phyloP scores from a whole-genome alignment of 2,113 vertebrate genomes.

The Hypomesus transpacificus region DNA sequence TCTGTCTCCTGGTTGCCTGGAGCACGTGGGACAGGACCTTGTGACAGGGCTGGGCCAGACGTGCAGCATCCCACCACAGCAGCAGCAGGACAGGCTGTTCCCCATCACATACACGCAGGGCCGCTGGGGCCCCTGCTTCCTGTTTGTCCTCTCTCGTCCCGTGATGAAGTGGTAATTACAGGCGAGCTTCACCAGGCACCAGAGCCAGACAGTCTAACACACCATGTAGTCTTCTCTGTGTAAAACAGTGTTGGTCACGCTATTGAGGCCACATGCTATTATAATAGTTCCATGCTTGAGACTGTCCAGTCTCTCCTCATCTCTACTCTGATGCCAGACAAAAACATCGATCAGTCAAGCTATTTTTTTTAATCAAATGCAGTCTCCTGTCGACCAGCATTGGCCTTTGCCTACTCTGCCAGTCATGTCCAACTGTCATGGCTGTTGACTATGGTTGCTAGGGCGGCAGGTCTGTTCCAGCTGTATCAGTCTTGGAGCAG shows the following conservation, averaged over 20 bases:
- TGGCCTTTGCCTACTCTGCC: not conserved
- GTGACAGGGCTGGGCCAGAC: constrained; percentile 32
- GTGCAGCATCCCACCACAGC: constrained; percentile 39
- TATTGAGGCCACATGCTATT: constrained; percentile 3
- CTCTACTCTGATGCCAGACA: too few species aligned
- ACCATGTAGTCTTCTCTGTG: constrained; percentile 15
- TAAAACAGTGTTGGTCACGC: constrained; percentile 17
- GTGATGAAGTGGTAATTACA: constrained; percentile 67
- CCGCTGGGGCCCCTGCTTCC: constrained; percentile 1
- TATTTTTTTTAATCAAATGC: too few species aligned
- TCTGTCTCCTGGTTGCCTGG: constrained; percentile 19
- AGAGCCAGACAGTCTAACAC: constrained; percentile 25
- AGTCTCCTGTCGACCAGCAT: too few species aligned
- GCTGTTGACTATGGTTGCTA: not conserved
- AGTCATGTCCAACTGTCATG: not conserved
- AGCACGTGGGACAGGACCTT: not conserved
- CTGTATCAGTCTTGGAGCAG: constrained; percentile 46
- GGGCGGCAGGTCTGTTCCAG: constrained; percentile 33
- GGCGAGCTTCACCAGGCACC: constrained; percentile 36
- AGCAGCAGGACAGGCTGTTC: constrained; percentile 37
- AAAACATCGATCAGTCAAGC: too few species aligned
- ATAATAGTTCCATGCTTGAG: not conserved
- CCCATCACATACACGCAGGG: constrained; percentile 25
- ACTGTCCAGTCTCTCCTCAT: too few species aligned
- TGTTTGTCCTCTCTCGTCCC: constrained; percentile 29